Evolutionary conservation across 2,113 vertebrate species (phyloP).

Genomic region (Ranitomeya variabilis): DNA sequence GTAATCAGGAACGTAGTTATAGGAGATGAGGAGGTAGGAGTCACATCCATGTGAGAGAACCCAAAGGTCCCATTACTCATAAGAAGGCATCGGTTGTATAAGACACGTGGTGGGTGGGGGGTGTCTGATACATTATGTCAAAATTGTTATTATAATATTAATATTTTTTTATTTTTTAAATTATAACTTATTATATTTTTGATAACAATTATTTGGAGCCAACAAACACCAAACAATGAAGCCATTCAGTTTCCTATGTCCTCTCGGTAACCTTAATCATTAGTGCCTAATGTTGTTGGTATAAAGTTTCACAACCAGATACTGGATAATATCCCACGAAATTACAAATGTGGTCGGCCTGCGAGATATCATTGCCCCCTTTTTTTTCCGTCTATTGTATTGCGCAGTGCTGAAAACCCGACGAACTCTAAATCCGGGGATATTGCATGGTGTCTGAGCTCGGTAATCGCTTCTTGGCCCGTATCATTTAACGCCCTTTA

Average conservation of each 20-base stretch:
- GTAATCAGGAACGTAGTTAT: too few species aligned
- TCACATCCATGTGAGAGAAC: too few species aligned
- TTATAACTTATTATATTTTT: background rate
- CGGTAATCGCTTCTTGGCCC: background rate
- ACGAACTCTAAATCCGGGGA: constrained; percentile 7
- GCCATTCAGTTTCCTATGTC: background rate
- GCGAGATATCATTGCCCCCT: background rate
- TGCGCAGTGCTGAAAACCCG: constrained; percentile 2
- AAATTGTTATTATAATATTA: background rate
- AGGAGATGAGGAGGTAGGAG: too few species aligned
- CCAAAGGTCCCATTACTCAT: too few species aligned
- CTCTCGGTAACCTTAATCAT: constrained; percentile 28
- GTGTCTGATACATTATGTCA: too few species aligned
- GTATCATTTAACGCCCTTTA: constrained; percentile 44
- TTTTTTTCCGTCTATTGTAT: background rate
- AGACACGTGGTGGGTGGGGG: too few species aligned
- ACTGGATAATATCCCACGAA: background rate
- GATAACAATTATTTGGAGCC: background rate
- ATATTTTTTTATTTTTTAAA: background rate
- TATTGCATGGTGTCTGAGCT: constrained; percentile 18
- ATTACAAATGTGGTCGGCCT: background rate
- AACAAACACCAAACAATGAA: background rate
- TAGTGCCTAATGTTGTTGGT: constrained; percentile 10
- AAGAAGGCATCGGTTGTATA: too few species aligned
- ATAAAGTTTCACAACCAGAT: background rate